Evolutionary conservation across 1,140 invertebrate genomes (phyloP).

Genomic region (Hylaeus anthracinus): DNA sequence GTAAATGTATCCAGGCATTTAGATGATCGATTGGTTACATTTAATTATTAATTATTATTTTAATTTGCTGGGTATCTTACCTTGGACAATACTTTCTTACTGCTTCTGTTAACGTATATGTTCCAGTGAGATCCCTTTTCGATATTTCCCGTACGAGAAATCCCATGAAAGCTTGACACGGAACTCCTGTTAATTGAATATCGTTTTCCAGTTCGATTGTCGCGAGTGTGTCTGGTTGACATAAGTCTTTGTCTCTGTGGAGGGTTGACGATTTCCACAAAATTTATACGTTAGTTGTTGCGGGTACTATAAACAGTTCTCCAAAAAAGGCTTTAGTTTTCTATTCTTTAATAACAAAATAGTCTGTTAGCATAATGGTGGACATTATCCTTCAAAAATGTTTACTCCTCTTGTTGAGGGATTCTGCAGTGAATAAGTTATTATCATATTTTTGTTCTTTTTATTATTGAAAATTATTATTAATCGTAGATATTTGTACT

Average conservation of each 20-base stretch:
- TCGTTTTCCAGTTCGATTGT: conserved; percentile 60
- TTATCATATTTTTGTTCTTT: no score
- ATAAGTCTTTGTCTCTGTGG: conserved; percentile 17
- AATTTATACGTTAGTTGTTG: neutral
- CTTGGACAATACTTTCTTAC: conserved; percentile 64
- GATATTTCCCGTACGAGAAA: conserved; percentile 64
- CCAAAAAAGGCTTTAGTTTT: no score
- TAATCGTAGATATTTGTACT: no score
- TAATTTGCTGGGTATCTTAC: conserved; percentile 36
- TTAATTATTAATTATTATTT: neutral
- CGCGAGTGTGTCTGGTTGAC: conserved; percentile 31
- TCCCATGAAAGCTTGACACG: conserved; percentile 71
- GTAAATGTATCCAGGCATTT: no score
- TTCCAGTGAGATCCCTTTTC: conserved; percentile 25
- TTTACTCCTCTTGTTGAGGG: no score
- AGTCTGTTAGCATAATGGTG: no score
- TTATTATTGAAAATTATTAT: no score
- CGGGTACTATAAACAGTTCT: neutral
- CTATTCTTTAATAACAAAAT: no score
- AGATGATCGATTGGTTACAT: no score
- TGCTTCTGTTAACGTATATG: conserved; percentile 37
- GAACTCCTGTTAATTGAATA: conserved; percentile 63
- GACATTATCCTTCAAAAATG: no score
- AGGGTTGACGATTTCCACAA: neutral
- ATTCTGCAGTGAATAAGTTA: no score